Percentiles rank a stretch among this genome's conserved stretches.
These are phyloP conservation scores for Amphipoea lucens DNA, from an alignment of 2,888 invertebrate species.

Conservation along the genomic window DNA sequence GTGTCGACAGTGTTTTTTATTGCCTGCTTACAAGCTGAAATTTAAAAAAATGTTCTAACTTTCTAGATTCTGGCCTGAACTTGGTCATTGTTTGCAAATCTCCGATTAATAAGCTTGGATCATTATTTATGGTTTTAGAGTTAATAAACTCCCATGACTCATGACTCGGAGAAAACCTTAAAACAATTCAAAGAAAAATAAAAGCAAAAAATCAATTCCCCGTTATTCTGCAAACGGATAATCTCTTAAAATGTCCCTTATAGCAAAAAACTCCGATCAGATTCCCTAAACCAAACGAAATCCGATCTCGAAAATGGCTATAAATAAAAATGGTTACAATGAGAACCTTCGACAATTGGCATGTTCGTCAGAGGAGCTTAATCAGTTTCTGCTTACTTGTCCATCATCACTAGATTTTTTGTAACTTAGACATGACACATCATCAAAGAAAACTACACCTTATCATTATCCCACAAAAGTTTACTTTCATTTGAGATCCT, in stretches of 20 bases:
- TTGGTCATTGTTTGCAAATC: neutral
- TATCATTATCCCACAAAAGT: neutral
- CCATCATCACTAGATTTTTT: conserved; percentile 84
- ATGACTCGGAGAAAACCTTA: neutral
- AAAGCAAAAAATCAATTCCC: neutral
- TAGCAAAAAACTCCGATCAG: conserved; percentile 52
- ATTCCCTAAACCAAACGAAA: conserved; percentile 64
- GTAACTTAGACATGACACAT: conserved; percentile 54
- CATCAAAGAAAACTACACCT: conserved; percentile 59
- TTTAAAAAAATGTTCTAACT: neutral
- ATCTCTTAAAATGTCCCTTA: conserved; percentile 51
- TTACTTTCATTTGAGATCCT: conserved; percentile 25
- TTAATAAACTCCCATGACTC: no score
- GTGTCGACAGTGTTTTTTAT: neutral
- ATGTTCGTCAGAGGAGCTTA: conserved; percentile 85
- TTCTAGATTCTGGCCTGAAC: neutral
- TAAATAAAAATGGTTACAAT: conserved; percentile 71
- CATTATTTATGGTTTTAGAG: neutral
- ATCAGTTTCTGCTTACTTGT: conserved; percentile 86
- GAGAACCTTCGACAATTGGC: conserved; percentile 81
- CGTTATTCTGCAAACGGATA: conserved; percentile 52
- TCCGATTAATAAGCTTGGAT: neutral
- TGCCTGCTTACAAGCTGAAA: no score
- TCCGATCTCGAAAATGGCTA: conserved; percentile 53
- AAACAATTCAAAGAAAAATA: neutral